Evolutionary conservation across 2,888 invertebrate genomes (phyloP).

Genomic region (Lysandra coridon): DNA sequence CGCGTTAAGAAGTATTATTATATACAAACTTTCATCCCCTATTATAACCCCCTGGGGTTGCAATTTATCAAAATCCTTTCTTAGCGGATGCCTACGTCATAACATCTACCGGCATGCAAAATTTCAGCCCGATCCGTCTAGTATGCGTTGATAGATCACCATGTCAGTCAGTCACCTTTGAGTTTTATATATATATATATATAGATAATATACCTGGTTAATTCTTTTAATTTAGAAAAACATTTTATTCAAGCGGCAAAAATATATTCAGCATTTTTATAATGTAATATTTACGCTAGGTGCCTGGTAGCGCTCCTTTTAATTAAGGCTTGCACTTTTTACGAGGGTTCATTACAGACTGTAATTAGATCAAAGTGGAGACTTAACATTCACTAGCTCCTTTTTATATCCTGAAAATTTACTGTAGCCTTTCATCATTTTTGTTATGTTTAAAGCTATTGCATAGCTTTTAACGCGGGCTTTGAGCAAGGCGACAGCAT

Average conservation of each 20-base stretch:
- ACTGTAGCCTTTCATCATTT: neutral
- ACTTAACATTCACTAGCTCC: neutral
- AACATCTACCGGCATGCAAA: too few relatives aligned
- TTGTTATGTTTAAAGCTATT: neutral
- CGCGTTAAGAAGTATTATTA: too few relatives aligned
- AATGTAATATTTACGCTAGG: slow-evolving; percentile 7
- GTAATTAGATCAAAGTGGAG: slow-evolving; percentile 11
- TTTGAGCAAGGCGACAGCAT: too few relatives aligned
- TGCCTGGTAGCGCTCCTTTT: slow-evolving; percentile 1
- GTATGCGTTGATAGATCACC: too few relatives aligned
- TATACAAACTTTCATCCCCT: too few relatives aligned
- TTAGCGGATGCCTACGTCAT: too few relatives aligned
- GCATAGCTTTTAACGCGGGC: too few relatives aligned
- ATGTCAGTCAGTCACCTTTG: too few relatives aligned
- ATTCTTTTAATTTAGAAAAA: neutral
- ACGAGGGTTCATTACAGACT: slow-evolving; percentile 2
- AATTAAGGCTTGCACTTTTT: slow-evolving; percentile 9
- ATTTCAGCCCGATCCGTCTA: too few relatives aligned
- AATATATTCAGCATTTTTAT: slow-evolving; percentile 12
- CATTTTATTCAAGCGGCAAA: neutral
- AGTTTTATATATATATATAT: too few relatives aligned
- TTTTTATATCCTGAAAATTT: neutral
- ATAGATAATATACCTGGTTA: neutral
- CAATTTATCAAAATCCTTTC: too few relatives aligned
- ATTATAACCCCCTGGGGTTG: too few relatives aligned